A percentile compares a stretch with the other conserved stretches of the same genome.
These are phyloP conservation scores for Uloborus diversus DNA, from an alignment of 1,140 invertebrate species.

Conservation along the genomic window DNA sequence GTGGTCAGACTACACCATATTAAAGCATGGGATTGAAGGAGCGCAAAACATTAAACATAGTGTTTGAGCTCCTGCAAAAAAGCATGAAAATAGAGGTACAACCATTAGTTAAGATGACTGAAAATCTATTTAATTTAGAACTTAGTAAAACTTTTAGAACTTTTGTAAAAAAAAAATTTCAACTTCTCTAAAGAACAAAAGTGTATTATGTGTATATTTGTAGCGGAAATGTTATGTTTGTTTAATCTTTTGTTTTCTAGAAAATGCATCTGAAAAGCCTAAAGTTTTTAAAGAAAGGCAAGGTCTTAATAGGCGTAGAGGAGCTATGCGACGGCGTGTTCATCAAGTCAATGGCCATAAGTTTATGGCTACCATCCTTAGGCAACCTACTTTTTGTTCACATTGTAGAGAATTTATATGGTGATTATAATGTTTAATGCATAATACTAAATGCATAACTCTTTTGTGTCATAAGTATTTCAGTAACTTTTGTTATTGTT, in stretches of 20 bases:
- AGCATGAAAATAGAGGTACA: too few species aligned
- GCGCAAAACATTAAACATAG: too few species aligned
- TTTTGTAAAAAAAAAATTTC: too few species aligned
- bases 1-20: too few species aligned
- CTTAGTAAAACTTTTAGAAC: too few species aligned
- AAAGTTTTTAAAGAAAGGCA: constrained; percentile 95
- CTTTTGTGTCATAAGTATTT: not conserved
- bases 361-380: constrained; percentile 99
- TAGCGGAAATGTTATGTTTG: too few species aligned
- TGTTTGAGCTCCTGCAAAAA: too few species aligned
- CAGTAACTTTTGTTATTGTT: not conserved
- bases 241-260: constrained; percentile 35
- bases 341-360: constrained; percentile 99
- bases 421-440: constrained; percentile 67
- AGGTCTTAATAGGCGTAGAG: constrained; percentile 85
- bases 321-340: constrained; percentile 92
- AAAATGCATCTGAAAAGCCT: constrained; percentile 65
- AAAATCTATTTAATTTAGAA: too few species aligned
- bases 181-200: too few species aligned
- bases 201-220: too few species aligned
- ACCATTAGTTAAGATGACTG: too few species aligned
- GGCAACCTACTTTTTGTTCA: constrained; percentile 94
- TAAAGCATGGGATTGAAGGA: too few species aligned
- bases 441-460: not conserved
- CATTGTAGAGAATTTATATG: constrained; percentile 94